Evolutionary conservation across 2,113 vertebrate species (phyloP).

Genomic region (Rhinolophus sinicus): DNA sequence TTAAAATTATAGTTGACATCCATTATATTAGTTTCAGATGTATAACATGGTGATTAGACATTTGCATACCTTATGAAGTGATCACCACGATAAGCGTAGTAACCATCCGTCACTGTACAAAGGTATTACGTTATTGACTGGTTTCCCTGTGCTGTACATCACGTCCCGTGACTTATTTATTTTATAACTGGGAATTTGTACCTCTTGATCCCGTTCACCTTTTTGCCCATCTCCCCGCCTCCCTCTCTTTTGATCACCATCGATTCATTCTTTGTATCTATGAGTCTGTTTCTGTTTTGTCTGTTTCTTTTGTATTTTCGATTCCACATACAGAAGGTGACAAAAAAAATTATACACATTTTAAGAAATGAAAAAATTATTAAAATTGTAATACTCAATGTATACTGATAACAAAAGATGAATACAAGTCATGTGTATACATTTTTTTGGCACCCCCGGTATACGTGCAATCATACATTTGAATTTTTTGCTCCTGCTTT

Average conservation of each 20-base stretch:
- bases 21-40: neutral
- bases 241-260: neutral
- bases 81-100: neutral
- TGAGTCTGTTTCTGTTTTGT: neutral
- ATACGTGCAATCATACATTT: neutral
- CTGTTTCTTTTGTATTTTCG: neutral
- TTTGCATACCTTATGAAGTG: neutral
- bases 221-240: neutral
- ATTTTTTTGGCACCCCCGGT: too few species aligned
- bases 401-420: too few species aligned
- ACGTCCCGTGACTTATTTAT: neutral
- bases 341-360: too few species aligned
- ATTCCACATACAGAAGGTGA: neutral
- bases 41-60: neutral
- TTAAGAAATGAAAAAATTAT: too few species aligned
- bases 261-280: neutral
- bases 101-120: neutral
- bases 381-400: too few species aligned
- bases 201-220: neutral
- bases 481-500: neutral
- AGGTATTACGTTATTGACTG: neutral
- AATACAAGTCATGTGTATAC: too few species aligned
- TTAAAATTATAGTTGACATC: neutral
- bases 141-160: neutral
- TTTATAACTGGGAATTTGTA: neutral